These are phyloP conservation scores for Agrypnus murinus DNA, from an alignment of 2,888 invertebrate species.

Conservation along the genomic window DNA sequence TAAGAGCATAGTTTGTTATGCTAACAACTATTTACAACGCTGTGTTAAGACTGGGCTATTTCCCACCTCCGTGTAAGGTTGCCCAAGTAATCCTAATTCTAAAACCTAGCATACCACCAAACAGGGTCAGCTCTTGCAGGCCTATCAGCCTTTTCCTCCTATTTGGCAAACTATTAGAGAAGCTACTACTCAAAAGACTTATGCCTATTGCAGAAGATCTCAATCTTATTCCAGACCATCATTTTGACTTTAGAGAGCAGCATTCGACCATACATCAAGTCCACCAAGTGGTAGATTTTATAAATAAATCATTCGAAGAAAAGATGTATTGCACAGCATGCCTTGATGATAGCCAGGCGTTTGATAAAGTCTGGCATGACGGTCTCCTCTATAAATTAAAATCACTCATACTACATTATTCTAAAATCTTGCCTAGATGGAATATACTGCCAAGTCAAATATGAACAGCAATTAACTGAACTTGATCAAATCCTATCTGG, in stretches of 20 bases:
- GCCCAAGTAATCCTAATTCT: too few species aligned
- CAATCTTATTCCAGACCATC: background rate
- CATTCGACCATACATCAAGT: too few species aligned
- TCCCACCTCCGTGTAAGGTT: background rate
- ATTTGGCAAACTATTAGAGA: background rate
- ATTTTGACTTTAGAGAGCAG: background rate
- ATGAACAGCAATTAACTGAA: slow-evolving; percentile 1
- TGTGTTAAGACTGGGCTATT: background rate
- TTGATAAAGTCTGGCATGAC: background rate
- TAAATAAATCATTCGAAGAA: background rate
- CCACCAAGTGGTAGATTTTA: background rate
- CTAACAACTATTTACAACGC: too few species aligned
- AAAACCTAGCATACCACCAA: too few species aligned
- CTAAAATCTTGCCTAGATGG: background rate
- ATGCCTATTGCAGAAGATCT: slow-evolving; percentile 1
- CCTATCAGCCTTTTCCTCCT: background rate
- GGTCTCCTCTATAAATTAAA: slow-evolving; percentile 3
- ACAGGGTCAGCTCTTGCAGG: background rate
- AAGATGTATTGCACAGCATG: slow-evolving; percentile 2
- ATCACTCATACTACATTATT: background rate
- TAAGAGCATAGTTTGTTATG: too few species aligned
- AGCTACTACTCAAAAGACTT: background rate
- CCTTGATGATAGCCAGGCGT: background rate
- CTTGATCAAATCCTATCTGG: slow-evolving; percentile 2
- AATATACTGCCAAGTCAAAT: background rate